phyloP scores from a whole-genome alignment of 1,140 invertebrate genomes.

The Scaptomyza graminum region DNA sequence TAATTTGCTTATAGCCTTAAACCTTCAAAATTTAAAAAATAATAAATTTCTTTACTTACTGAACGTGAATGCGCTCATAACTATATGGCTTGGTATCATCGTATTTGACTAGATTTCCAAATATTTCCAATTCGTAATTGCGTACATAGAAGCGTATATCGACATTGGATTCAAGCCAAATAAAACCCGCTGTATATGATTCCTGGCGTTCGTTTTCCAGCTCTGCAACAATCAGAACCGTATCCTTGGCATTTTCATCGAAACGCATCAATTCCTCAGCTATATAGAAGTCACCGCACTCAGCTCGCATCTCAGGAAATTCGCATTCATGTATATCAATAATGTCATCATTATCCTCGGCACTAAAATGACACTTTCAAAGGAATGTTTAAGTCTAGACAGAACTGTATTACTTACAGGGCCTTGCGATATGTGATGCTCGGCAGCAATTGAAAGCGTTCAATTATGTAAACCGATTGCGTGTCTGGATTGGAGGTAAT shows the following conservation, averaged over 20 bases:
- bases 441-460: slow-evolving; percentile 36
- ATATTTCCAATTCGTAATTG: slow-evolving; percentile 58
- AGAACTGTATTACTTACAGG: slow-evolving; percentile 46
- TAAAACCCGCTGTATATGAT: slow-evolving; percentile 40
- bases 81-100: neutral
- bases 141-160: slow-evolving; percentile 44
- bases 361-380: slow-evolving; percentile 28
- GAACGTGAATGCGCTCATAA: slow-evolving; percentile 28
- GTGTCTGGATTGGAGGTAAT: slow-evolving; percentile 42
- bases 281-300: slow-evolving; percentile 71
- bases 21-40: too few relatives aligned
- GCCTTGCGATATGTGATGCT: slow-evolving; percentile 64
- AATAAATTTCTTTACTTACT: slow-evolving; percentile 35
- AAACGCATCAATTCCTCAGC: slow-evolving; percentile 63
- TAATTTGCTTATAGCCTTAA: too few relatives aligned
- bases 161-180: slow-evolving; percentile 65
- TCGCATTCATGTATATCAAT: slow-evolving; percentile 60
- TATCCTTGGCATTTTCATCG: slow-evolving; percentile 21
- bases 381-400: neutral
- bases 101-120: slow-evolving; percentile 61
- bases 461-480: slow-evolving; percentile 51
- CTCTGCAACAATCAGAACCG: slow-evolving; percentile 59
- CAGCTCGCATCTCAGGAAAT: slow-evolving; percentile 47
- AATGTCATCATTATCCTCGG: slow-evolving; percentile 76
- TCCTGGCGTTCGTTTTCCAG: slow-evolving; percentile 28